These are phyloP conservation scores for Tursiops truncatus DNA, from an alignment of 2,113 vertebrate species.

Conservation along the genomic window DNA sequence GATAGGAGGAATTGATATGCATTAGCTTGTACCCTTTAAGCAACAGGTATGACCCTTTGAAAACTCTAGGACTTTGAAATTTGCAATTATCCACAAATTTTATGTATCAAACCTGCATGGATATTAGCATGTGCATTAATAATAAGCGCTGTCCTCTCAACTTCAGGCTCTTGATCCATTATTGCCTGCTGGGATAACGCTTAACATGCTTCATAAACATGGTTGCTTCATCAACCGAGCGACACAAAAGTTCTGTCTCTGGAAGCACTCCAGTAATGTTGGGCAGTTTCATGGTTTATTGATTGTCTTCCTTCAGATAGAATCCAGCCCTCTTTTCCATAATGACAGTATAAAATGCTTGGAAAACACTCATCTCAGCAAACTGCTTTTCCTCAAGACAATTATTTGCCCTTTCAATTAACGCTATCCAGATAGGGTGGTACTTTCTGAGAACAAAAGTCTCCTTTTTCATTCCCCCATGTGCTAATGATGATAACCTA, in stretches of 20 bases:
- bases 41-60: not conserved
- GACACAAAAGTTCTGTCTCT: not conserved
- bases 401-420: not conserved
- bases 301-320: not conserved
- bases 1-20: not conserved
- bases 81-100: not conserved
- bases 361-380: not conserved
- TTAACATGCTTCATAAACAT: not conserved
- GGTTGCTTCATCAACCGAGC: not conserved
- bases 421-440: not conserved
- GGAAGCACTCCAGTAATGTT: not conserved
- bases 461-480: not conserved
- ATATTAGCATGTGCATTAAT: not conserved
- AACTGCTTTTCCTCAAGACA: not conserved
- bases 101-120: not conserved
- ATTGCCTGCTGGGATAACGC: not conserved
- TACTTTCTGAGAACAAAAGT: not conserved
- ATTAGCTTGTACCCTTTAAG: not conserved
- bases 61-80: not conserved
- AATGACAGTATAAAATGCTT: not conserved
- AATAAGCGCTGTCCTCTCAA: not conserved
- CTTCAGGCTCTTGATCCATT: not conserved
- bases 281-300: not conserved
- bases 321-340: not conserved
- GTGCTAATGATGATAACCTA: not conserved